These are phyloP conservation scores for Semibalanus balanoides DNA, from an alignment of 1,140 invertebrate species.

Conservation along the genomic window DNA sequence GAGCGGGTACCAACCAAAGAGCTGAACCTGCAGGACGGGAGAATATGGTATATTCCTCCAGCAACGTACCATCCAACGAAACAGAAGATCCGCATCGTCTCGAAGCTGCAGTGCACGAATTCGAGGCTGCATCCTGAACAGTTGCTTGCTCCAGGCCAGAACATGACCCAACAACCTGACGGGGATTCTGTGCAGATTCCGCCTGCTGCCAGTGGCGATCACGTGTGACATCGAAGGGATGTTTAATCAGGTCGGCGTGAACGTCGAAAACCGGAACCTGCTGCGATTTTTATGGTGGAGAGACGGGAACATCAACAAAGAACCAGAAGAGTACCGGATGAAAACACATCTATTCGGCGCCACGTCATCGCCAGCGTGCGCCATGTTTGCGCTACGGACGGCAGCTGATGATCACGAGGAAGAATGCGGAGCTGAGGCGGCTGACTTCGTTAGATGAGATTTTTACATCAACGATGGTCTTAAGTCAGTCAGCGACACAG, in stretches of 20 bases:
- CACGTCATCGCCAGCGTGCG: neutral
- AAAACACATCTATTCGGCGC: neutral
- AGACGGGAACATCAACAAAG: neutral
- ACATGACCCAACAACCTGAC: conserved; percentile 3
- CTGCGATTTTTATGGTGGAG: conserved; percentile 7
- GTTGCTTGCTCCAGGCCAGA: neutral
- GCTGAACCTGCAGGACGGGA: neutral
- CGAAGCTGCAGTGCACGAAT: neutral
- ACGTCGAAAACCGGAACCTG: neutral
- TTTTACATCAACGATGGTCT: neutral
- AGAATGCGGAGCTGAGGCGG: neutral
- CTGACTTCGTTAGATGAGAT: neutral
- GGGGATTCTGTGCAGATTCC: conserved; percentile 1
- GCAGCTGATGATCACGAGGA: neutral
- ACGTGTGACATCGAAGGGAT: conserved; percentile 4
- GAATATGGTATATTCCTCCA: conserved; percentile 6
- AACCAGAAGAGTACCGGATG: neutral
- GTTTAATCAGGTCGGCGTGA: conserved; percentile 8
- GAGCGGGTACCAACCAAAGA: no score
- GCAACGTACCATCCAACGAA: conserved; percentile 1
- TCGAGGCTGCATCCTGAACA: no score
- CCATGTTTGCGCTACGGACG: neutral
- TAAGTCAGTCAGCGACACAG: neutral
- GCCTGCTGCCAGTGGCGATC: neutral
- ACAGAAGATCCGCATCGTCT: conserved; percentile 4